Percentiles rank a stretch among this genome's conserved stretches.
Evolutionary conservation across 2,113 vertebrate genomes (phyloP).

Genomic region (Melozone crissalis): DNA sequence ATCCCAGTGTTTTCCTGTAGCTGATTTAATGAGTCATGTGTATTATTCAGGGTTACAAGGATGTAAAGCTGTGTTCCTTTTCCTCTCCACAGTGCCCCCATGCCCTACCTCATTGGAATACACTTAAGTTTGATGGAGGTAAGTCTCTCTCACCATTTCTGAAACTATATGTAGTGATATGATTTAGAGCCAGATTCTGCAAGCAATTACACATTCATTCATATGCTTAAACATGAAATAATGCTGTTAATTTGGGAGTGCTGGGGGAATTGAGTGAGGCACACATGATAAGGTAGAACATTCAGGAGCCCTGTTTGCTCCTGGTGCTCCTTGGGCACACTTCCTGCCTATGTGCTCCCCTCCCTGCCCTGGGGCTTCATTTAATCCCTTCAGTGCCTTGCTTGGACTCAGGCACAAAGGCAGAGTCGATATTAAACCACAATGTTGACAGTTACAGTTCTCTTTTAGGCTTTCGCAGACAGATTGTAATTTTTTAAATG

Average conservation of each 20-base stretch:
- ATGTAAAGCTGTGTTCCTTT: constrained; percentile 68
- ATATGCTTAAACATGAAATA: not conserved
- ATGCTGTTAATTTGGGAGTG: not conserved
- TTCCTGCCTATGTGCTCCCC: not conserved
- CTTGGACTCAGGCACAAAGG: not conserved
- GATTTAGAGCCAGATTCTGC: not conserved
- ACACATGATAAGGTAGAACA: fast-evolving
- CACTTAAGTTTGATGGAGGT: constrained; percentile 89
- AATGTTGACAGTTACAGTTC: constrained; percentile 52
- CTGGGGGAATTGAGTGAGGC: not conserved
- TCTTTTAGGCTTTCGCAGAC: constrained; percentile 58
- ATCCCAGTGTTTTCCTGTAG: not conserved
- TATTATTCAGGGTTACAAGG: not conserved
- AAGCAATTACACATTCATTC: constrained; percentile 13
- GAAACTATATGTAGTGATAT: not conserved
- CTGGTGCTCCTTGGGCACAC: not conserved
- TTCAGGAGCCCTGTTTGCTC: not conserved
- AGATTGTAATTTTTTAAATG: constrained; percentile 63
- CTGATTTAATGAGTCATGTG: not conserved
- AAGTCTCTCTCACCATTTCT: constrained; percentile 60
- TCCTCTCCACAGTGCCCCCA: constrained; percentile 82
- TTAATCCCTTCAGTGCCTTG: not conserved
- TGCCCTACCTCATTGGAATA: constrained; percentile 90
- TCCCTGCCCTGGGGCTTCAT: not conserved
- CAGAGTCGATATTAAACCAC: constrained; percentile 11